Evolutionary conservation across 2,113 vertebrate genomes (phyloP).

Genomic region (Plotosus lineatus): DNA sequence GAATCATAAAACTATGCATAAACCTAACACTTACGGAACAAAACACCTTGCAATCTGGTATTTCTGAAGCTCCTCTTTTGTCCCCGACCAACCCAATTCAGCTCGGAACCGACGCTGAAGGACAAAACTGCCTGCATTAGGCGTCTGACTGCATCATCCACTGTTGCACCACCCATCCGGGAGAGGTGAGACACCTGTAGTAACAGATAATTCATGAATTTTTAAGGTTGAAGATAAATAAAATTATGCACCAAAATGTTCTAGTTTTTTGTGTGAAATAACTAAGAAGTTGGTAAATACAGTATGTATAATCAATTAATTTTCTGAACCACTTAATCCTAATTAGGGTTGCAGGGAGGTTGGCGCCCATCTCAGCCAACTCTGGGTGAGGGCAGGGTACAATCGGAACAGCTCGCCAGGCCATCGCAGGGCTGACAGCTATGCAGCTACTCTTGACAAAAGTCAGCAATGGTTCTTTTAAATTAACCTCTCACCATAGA

Average conservation of each 20-base stretch:
- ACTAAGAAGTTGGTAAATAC: background rate
- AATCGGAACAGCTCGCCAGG: too few relatives aligned
- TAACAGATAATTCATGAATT: background rate
- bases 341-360: too few relatives aligned
- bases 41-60: constrained; percentile 63
- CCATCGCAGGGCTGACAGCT: too few relatives aligned
- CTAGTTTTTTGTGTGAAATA: background rate
- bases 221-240: background rate
- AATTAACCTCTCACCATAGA: too few relatives aligned
- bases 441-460: too few relatives aligned
- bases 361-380: too few relatives aligned
- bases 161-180: constrained; percentile 63
- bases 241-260: background rate
- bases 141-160: constrained; percentile 62
- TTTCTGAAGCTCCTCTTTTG: constrained; percentile 66
- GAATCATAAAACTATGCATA: too few relatives aligned
- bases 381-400: too few relatives aligned
- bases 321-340: too few relatives aligned
- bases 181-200: constrained; percentile 62
- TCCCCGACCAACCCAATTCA: constrained; percentile 64
- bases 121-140: constrained; percentile 65
- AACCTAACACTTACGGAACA: constrained; percentile 61
- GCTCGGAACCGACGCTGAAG: constrained; percentile 63
- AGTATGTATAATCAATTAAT: too few relatives aligned
- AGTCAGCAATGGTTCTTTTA: too few relatives aligned